Evolutionary conservation across 2,113 vertebrate genomes (phyloP).

Genomic region (Proterorhinus semilunaris): DNA sequence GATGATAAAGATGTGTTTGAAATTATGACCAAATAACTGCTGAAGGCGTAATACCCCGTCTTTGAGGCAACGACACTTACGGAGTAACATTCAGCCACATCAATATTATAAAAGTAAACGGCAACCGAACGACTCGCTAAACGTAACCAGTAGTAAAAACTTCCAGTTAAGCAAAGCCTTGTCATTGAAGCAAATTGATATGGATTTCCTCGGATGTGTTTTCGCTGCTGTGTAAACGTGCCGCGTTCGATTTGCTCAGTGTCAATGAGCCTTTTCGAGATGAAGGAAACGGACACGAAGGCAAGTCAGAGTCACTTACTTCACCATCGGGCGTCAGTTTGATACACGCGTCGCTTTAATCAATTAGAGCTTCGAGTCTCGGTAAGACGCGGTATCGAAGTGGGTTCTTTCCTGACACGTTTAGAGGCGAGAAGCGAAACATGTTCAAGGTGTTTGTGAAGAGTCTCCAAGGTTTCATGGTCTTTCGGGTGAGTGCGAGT

Average conservation of each 20-base stretch:
- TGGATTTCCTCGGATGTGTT: background rate
- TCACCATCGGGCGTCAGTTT: slow-evolving; percentile 11
- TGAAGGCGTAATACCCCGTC: too few species aligned
- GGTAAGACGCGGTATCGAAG: background rate
- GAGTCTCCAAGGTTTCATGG: too few species aligned
- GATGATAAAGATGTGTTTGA: too few species aligned
- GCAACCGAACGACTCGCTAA: too few species aligned
- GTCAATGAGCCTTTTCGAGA: slow-evolving; percentile 39
- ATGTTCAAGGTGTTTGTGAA: background rate
- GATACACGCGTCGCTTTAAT: slow-evolving; percentile 29
- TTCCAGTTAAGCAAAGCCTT: slow-evolving; percentile 5
- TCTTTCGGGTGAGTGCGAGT: too few species aligned
- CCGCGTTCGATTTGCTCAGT: slow-evolving; percentile 27
- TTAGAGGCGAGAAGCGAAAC: background rate
- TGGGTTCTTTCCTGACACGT: background rate
- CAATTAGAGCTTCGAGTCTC: slow-evolving; percentile 8
- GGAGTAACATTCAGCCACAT: too few species aligned
- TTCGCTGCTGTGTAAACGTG: slow-evolving; percentile 33
- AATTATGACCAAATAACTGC: too few species aligned
- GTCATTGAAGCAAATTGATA: slow-evolving; percentile 22
- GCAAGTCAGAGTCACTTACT: slow-evolving; percentile 7
- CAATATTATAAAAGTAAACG: too few species aligned
- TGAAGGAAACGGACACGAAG: slow-evolving; percentile 13
- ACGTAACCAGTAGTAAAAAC: too few species aligned
- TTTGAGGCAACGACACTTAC: too few species aligned